Base-by-base conservation (phyloP, 1,140 invertebrate genomes). In the Sarcophaga peregrina region DNA sequence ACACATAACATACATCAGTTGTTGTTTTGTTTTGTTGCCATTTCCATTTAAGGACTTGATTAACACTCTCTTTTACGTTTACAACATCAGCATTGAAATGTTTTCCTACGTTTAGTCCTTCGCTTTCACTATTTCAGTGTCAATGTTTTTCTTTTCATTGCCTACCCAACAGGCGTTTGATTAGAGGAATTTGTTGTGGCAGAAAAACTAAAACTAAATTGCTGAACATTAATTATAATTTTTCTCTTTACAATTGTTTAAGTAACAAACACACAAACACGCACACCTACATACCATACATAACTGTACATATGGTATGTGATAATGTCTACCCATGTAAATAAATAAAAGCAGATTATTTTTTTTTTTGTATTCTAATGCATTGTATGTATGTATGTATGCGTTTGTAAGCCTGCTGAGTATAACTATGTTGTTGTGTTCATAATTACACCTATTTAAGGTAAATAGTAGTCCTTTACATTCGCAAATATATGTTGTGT, bases 401-500 rank as follows among this genome's bases (percentile, higher is more conserved):
- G 45, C 48, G 46, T n/a, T n/a, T 76, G 37, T 76, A n/a, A 48
- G 45, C 10, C 8, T 73, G 25, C 5, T 73, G 25, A 47, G 74
- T 76, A 46, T 76, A n/a, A n/a, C n/a, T n/a, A 46, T 76, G 45
- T 47, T 76, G 9, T 47, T 75, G 8, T 76, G 37, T 48, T 76
- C 74, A 48, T 76, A 76, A 76, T 76, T 76, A 76, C 74, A 76
- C 74, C 74, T 76, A 76, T 76, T 76, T 76, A 76, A 45, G 11
- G 45, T 47, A 76, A 47, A 47, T 48, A 47, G 45, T 15, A 62
- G 58, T n/a, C 58, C 15, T 13, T 62, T 13, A 62, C 58, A 17
- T 62, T 13, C 5, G 0, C 6, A 5, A 47, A 47, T 7, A 48
- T 20, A 45, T 20, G 9, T 8, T 74, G 72, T 46, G 1, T 45